phyloP scores from a whole-genome alignment of 2,888 invertebrate species.

The Brachypterus glaber region DNA sequence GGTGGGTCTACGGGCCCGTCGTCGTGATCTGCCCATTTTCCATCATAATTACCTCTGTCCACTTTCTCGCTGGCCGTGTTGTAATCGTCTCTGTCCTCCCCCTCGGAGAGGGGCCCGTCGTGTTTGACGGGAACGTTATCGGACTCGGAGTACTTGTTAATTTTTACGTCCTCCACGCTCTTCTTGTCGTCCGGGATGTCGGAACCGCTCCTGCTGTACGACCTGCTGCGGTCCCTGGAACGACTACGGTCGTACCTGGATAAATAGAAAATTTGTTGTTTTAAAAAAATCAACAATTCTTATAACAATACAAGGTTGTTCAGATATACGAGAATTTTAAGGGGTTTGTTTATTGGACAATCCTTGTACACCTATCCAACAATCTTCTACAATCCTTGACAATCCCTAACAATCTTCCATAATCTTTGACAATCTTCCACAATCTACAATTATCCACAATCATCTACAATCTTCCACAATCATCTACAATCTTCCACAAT shows the following conservation, averaged over 20 bases:
- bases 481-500: no score
- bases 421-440: no score
- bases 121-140: slow-evolving; percentile 40
- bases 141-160: slow-evolving; percentile 46
- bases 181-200: slow-evolving; percentile 30
- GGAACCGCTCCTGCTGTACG: slow-evolving; percentile 42
- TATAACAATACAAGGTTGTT: no score
- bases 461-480: no score
- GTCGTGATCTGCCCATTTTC: slow-evolving; percentile 56
- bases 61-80: slow-evolving; percentile 39
- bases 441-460: no score
- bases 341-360: no score
- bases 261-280: no score
- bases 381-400: no score
- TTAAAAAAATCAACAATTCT: no score
- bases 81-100: slow-evolving; percentile 49
- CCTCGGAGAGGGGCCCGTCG: slow-evolving; percentile 50
- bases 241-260: slow-evolving; percentile 57
- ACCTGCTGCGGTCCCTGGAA: slow-evolving; percentile 38
- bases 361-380: no score
- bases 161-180: slow-evolving; percentile 48
- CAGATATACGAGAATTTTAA: no score
- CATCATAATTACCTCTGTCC: slow-evolving; percentile 55
- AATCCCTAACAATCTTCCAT: no score
- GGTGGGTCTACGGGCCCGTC: slow-evolving; percentile 33